Evolutionary conservation across 2,797 vertebrate genomes (phyloP).

Genomic region (Macroramphosus scolopax): DNA sequence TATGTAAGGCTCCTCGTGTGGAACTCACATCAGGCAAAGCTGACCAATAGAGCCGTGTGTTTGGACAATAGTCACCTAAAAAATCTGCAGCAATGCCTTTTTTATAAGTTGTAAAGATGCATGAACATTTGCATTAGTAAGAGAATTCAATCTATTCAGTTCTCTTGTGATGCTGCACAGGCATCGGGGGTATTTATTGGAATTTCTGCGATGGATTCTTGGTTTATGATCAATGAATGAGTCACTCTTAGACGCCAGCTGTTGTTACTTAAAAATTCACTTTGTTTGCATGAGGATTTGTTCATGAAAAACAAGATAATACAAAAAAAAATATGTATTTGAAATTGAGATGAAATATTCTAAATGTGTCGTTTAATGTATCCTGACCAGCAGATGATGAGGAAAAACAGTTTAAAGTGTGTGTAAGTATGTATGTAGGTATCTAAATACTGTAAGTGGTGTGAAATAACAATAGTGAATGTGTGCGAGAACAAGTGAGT

Average conservation of each 20-base stretch:
- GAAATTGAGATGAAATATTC: no score
- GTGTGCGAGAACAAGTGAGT: constrained; percentile 22
- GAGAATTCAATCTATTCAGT: not conserved
- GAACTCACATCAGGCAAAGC: not conserved
- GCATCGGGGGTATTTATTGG: constrained; percentile 16
- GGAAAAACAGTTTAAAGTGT: constrained; percentile 12
- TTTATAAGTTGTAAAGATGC: not conserved
- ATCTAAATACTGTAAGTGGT: constrained; percentile 19
- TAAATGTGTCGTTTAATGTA: not conserved
- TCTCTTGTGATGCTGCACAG: not conserved
- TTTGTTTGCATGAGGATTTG: constrained; percentile 24
- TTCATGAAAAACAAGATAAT: not conserved
- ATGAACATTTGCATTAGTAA: constrained; percentile 1
- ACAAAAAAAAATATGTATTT: not conserved
- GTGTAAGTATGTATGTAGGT: constrained; percentile 46
- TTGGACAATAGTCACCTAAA: constrained; percentile 11
- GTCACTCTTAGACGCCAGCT: constrained; percentile 2
- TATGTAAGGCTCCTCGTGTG: not conserved
- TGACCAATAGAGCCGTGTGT: constrained; percentile 3
- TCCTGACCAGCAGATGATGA: not conserved
- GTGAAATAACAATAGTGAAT: constrained; percentile 15
- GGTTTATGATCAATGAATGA: constrained; percentile 27
- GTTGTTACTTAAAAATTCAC: not conserved
- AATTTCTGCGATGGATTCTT: constrained; percentile 12
- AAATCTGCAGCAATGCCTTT: constrained; percentile 2